Percentiles rank a stretch among this genome's conserved stretches.
phyloP scores from a whole-genome alignment of 1,140 invertebrate species.

The Ditylenchus dipsaci region DNA sequence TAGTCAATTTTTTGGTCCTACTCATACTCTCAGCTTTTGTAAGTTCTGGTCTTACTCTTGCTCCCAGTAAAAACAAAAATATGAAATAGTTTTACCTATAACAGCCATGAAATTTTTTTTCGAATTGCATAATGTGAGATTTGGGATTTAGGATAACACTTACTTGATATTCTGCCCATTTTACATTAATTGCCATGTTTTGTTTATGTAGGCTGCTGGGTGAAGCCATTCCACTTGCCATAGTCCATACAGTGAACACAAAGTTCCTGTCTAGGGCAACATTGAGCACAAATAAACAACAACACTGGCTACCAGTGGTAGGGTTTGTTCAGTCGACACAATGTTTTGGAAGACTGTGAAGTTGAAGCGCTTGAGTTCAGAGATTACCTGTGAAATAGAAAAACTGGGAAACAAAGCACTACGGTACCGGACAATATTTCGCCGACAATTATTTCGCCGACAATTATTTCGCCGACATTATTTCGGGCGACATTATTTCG shows the following conservation, averaged over 20 bases:
- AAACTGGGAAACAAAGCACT: no score
- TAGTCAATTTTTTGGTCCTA: no score
- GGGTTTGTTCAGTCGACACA: constrained; percentile 20
- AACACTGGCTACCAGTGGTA: constrained; percentile 2
- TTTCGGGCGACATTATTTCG: no score
- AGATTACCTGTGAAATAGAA: constrained; percentile 1
- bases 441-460: no score
- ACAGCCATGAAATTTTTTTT: no score
- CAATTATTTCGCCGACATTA: no score
- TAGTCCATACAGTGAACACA: constrained; percentile 2
- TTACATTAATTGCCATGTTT: not conserved
- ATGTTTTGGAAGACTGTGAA: constrained; percentile 22
- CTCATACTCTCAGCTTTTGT: no score
- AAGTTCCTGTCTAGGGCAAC: constrained; percentile 20
- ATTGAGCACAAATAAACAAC: constrained; percentile 28
- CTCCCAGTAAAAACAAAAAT: no score
- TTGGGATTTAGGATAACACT: not conserved
- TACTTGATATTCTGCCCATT: constrained; percentile 26
- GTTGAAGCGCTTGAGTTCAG: constrained; percentile 20
- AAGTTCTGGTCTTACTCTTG: no score
- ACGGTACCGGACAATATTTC: no score
- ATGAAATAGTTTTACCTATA: no score
- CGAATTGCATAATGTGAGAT: no score
- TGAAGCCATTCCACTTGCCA: not conserved
- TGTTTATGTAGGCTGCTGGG: not conserved